Conservation (phyloP, 2,113 vertebrate species). For the Chunga burmeisteri region DNA sequence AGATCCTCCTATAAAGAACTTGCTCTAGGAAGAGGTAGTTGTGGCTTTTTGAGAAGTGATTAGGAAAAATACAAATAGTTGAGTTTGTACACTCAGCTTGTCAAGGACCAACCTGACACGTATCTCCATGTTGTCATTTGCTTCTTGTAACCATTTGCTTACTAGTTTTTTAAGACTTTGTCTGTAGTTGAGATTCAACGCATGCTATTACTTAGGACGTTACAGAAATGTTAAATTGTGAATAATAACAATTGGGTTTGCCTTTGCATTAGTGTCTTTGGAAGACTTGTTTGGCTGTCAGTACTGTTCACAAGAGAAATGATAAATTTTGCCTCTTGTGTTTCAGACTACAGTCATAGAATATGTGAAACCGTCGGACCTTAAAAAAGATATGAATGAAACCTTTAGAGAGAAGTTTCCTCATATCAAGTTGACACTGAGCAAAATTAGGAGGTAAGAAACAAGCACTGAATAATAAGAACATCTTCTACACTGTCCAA, state of each 20-base stretch:
- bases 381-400: slow-evolving; percentile 99
- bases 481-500: not conserved
- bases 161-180: not conserved
- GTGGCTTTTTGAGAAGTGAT: not conserved
- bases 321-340: not conserved
- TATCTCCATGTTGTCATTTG: not conserved
- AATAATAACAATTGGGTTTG: not conserved
- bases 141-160: not conserved
- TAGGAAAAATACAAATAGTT: not conserved
- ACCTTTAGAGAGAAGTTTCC: slow-evolving; percentile 97
- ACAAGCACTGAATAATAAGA: not conserved
- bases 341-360: slow-evolving; percentile 96
- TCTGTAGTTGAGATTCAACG: not conserved
- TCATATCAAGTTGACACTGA: slow-evolving; percentile 92
- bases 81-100: not conserved
- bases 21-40: not conserved
- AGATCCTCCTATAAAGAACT: not conserved
- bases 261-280: not conserved
- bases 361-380: slow-evolving; percentile 94
- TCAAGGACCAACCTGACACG: not conserved
- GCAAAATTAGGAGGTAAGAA: slow-evolving; percentile 94
- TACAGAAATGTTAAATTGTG: not conserved
- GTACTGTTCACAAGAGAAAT: not conserved
- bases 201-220: not conserved
- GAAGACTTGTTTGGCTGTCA: not conserved